Percentiles rank a stretch among this genome's conserved stretches.
phyloP scores from a whole-genome alignment of 2,888 invertebrate species.

The Phortica okadai region DNA sequence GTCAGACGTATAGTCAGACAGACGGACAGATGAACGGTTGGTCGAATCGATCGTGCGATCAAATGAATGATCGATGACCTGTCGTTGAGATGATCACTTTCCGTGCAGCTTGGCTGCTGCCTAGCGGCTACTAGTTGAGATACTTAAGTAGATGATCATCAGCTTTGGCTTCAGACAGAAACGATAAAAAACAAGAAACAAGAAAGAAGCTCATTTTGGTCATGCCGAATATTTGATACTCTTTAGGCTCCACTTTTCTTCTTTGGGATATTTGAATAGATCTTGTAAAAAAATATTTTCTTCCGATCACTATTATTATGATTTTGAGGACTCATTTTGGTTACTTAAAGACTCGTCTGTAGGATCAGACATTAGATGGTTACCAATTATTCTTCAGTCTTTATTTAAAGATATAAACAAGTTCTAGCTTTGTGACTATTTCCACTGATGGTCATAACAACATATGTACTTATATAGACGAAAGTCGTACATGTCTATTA shows the following conservation, averaged over 20 bases:
- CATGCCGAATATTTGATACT: too few relatives aligned
- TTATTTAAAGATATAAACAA: too few relatives aligned
- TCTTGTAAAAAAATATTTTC: background rate
- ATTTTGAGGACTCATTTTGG: too few relatives aligned
- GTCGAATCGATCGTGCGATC: constrained; percentile 22
- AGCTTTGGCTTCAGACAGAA: background rate
- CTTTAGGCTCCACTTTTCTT: too few relatives aligned
- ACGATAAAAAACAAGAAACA: constrained; percentile 5
- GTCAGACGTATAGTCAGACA: background rate
- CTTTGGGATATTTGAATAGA: background rate
- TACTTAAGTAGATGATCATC: constrained; percentile 52
- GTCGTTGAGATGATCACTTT: constrained; percentile 70
- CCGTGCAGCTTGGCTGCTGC: constrained; percentile 55
- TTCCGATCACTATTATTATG: too few relatives aligned
- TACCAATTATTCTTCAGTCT: too few relatives aligned
- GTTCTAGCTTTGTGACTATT: too few relatives aligned
- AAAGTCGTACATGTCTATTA: too few relatives aligned
- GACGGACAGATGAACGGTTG: background rate
- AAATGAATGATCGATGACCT: constrained; percentile 67
- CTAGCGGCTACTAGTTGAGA: constrained; percentile 71
- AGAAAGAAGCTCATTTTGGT: background rate
- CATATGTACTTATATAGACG: too few relatives aligned
- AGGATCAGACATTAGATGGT: too few relatives aligned
- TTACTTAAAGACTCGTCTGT: too few relatives aligned
- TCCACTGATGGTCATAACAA: too few relatives aligned